Evolutionary conservation across 2,888 invertebrate species (phyloP).

Genomic region (Quadriops clusia): DNA sequence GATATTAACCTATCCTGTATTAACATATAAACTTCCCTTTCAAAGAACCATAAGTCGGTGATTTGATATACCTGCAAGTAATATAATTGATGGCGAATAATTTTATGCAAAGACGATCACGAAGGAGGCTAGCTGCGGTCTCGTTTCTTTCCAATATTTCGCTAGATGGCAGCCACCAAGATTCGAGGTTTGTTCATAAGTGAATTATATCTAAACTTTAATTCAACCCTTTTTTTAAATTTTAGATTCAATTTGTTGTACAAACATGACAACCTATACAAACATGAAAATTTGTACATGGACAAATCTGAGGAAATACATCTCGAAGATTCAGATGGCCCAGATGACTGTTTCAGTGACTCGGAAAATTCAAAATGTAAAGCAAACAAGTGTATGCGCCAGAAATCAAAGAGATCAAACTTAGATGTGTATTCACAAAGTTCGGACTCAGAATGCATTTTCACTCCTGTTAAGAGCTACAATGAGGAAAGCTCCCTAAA

Average conservation of each 20-base stretch:
- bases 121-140: constrained; percentile 81
- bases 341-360: constrained; percentile 27
- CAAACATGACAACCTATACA: too few species aligned
- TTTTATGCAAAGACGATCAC: constrained; percentile 51
- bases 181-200: constrained; percentile 58
- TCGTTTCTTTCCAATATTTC: constrained; percentile 93
- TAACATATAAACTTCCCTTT: too few species aligned
- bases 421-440: constrained; percentile 50
- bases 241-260: too few species aligned
- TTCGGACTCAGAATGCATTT: constrained; percentile 62
- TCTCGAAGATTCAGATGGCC: constrained; percentile 32
- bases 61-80: too few species aligned
- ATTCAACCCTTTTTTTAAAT: too few species aligned
- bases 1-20: too few species aligned
- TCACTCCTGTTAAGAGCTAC: constrained; percentile 50
- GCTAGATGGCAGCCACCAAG: constrained; percentile 77
- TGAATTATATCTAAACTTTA: too few species aligned
- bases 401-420: constrained; percentile 18
- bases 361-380: constrained; percentile 21
- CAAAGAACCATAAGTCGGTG: too few species aligned
- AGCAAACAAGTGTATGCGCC: constrained; percentile 19
- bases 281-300: constrained; percentile 16
- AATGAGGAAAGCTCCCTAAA: too few species aligned
- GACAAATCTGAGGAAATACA: constrained; percentile 22
- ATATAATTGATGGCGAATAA: constrained; percentile 39